A percentile compares a stretch with the other conserved stretches of the same genome.
Conservation (phyloP, 2,113 vertebrate species). For the Oceanodroma tethys region DNA sequence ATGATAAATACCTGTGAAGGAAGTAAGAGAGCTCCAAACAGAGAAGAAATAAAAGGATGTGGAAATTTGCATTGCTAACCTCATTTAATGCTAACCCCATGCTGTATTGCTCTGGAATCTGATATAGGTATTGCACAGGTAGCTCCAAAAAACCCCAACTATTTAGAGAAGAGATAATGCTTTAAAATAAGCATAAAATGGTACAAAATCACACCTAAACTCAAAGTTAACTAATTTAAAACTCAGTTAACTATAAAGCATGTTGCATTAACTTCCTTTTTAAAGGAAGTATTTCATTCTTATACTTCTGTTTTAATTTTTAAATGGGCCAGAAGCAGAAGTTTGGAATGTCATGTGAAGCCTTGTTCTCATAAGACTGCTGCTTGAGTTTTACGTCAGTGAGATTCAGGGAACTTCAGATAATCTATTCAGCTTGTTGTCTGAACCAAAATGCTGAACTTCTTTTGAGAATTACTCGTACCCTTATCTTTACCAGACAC, state of each 20-base stretch:
- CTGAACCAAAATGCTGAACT: background rate
- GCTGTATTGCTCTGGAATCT: background rate
- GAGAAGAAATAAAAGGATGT: background rate
- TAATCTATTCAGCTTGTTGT: background rate
- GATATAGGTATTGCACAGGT: background rate
- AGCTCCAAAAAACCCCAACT: background rate
- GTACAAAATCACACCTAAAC: background rate
- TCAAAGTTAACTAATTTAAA: background rate
- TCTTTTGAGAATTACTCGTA: background rate
- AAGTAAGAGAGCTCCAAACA: background rate
- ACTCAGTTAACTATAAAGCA: background rate
- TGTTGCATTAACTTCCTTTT: background rate
- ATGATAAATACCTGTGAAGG: background rate
- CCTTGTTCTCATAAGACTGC: background rate
- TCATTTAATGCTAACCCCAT: background rate
- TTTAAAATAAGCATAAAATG: background rate
- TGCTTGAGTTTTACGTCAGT: background rate
- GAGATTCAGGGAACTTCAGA: background rate
- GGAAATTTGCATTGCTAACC: background rate
- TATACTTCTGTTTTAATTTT: constrained; percentile 29
- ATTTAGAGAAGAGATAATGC: background rate
- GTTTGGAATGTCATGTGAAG: background rate
- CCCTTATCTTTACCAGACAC: background rate
- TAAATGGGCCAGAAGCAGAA: constrained; percentile 9
- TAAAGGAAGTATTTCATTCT: background rate